phyloP scores from a whole-genome alignment of 2,888 invertebrate genomes.

The Tetrapedia diversipes region DNA sequence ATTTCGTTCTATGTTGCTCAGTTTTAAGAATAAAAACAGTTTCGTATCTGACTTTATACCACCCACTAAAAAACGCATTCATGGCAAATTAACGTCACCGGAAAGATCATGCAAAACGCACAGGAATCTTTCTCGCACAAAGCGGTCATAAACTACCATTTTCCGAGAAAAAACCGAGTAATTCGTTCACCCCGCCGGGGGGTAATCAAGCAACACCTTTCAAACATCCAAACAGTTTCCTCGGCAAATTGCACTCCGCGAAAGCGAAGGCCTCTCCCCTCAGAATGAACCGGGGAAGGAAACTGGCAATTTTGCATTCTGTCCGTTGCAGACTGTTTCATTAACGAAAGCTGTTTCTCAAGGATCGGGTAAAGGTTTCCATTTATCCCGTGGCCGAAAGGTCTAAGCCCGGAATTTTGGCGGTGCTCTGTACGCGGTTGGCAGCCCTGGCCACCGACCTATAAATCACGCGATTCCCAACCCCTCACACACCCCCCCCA shows the following conservation, averaged over 20 bases:
- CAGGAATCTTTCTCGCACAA: too few relatives aligned
- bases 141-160: too few relatives aligned
- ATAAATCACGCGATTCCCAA: slow-evolving; percentile 66
- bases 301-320: slow-evolving; percentile 37
- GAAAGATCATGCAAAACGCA: too few relatives aligned
- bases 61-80: too few relatives aligned
- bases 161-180: too few relatives aligned
- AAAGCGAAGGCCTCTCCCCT: not conserved
- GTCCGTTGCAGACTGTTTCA: slow-evolving; percentile 32
- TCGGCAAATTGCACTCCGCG: slow-evolving; percentile 2
- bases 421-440: slow-evolving; percentile 25
- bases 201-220: not conserved
- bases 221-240: not conserved
- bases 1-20: too few relatives aligned
- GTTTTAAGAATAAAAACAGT: too few relatives aligned
- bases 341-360: slow-evolving; percentile 27
- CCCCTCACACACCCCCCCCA: too few relatives aligned
- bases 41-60: too few relatives aligned
- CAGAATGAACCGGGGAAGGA: not conserved
- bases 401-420: slow-evolving; percentile 34
- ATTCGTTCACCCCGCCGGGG: too few relatives aligned
- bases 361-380: slow-evolving; percentile 35
- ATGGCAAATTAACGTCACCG: too few relatives aligned
- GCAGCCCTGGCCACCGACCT: slow-evolving; percentile 34
- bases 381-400: slow-evolving; percentile 29